phyloP scores from a whole-genome alignment of 2,797 vertebrate species.

The Sebastes umbrosus region DNA sequence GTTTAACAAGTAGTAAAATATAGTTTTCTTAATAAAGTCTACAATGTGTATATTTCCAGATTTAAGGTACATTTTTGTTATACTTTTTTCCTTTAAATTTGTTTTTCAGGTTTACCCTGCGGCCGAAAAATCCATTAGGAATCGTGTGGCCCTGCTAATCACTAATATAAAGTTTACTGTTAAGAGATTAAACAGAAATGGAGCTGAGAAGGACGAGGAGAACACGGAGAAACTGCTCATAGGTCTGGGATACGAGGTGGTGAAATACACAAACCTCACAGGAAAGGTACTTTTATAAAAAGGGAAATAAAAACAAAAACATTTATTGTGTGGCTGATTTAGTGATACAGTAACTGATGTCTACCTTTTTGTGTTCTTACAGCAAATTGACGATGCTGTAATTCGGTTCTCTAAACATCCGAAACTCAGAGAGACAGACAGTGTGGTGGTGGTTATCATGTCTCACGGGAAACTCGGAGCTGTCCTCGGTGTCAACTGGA shows the following conservation, averaged over 20 bases:
- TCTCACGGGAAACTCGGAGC: slow-evolving; percentile 83
- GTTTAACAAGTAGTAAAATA: neutral
- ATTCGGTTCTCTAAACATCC: slow-evolving; percentile 69
- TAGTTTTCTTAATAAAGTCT: neutral
- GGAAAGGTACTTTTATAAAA: slow-evolving; percentile 69
- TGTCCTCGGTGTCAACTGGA: slow-evolving; percentile 72
- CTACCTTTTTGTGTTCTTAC: neutral
- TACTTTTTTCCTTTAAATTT: neutral
- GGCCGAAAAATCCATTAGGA: slow-evolving; percentile 1
- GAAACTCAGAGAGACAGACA: slow-evolving; percentile 84
- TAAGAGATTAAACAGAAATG: neutral
- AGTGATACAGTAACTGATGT: neutral
- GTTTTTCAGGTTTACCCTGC: slow-evolving; percentile 81
- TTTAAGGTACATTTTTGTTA: neutral
- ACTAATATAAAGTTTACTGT: slow-evolving; percentile 83
- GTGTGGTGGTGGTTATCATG: slow-evolving; percentile 89
- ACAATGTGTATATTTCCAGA: neutral
- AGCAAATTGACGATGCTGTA: slow-evolving; percentile 78
- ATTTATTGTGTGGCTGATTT: neutral
- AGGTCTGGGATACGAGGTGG: slow-evolving; percentile 79
- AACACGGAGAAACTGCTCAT: slow-evolving; percentile 77
- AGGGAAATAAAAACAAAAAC: accelerated
- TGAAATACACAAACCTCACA: slow-evolving; percentile 72
- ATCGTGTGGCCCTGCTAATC: slow-evolving; percentile 87
- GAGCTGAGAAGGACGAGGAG: slow-evolving; percentile 81